These are phyloP conservation scores for Beroe ovata DNA, from an alignment of 37 sponge, comb jelly and placozoan genomes.

Conservation along the genomic window DNA sequence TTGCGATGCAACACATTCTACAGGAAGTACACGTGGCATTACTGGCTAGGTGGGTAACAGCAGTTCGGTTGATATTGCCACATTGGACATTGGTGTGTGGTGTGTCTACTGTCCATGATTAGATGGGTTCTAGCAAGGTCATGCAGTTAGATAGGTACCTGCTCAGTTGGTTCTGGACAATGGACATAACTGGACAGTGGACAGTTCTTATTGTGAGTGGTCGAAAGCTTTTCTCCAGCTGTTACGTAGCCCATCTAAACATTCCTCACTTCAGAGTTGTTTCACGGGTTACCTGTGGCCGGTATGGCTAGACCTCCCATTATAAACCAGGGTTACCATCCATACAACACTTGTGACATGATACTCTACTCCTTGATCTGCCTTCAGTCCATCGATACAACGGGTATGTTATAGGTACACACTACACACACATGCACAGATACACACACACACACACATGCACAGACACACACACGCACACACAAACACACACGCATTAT, in stretches of 20 bases:
- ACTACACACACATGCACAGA: no score
- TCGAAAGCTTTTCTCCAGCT: not conserved
- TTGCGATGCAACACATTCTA: not conserved
- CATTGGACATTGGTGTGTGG: no score
- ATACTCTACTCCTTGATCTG: not conserved
- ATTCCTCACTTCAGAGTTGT: constrained; percentile 13
- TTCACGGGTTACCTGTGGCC: not conserved
- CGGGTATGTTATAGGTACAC: not conserved
- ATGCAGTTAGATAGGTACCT: not conserved
- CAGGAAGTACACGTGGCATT: constrained; percentile 8
- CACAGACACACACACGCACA: no score
- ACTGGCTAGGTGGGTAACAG: not conserved
- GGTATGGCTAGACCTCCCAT: no score
- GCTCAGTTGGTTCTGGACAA: not conserved
- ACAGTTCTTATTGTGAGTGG: not conserved
- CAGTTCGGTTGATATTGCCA: no score
- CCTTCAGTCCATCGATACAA: constrained; percentile 2
- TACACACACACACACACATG: no score
- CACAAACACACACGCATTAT: no score
- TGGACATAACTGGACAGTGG: not conserved
- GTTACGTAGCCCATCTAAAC: not conserved
- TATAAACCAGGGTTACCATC: not conserved
- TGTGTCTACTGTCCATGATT: no score
- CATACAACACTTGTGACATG: constrained; percentile 15
- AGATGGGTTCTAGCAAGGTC: no score